Percentiles rank a stretch among this genome's conserved stretches.
phyloP scores from a whole-genome alignment of 2,113 vertebrate species.

The Anthoscopus minutus region DNA sequence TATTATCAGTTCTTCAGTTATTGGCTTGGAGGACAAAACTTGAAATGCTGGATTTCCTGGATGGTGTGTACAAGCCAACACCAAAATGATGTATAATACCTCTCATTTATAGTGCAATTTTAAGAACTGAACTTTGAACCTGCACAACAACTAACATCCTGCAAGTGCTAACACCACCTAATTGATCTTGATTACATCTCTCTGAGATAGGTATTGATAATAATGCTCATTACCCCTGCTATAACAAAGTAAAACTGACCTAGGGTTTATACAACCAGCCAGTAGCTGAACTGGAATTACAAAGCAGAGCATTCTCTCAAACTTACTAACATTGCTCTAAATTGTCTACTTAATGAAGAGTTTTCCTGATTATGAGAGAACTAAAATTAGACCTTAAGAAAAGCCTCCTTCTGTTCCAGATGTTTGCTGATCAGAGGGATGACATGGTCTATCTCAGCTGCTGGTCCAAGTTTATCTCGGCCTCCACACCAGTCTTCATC shows the following conservation, averaged over 20 bases:
- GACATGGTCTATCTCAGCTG: conserved; percentile 88
- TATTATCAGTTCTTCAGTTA: neutral
- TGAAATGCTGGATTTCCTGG: neutral
- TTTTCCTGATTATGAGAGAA: neutral
- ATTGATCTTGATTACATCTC: neutral
- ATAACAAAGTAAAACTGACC: neutral
- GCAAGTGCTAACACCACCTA: neutral
- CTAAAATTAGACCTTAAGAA: conserved; percentile 77
- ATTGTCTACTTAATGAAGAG: neutral
- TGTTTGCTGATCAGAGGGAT: conserved; percentile 97
- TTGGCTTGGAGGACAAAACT: neutral
- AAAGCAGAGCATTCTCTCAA: neutral
- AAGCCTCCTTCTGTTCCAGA: conserved; percentile 97
- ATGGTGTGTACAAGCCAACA: neutral
- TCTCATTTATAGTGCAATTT: neutral
- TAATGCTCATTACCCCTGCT: neutral
- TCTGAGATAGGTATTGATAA: neutral
- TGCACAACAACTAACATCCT: neutral
- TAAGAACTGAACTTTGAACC: neutral
- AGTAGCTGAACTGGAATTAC: neutral
- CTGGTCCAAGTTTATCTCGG: conserved; percentile 88
- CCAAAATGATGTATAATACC: neutral
- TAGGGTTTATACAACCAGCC: neutral
- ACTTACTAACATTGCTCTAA: neutral
- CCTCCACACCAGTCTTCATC: conserved; percentile 97